Evolutionary conservation across 2,797 vertebrate species (phyloP), one percentile per base, ranked within the genome.

Genomic region (Pygocentrus nattereri): DNA sequence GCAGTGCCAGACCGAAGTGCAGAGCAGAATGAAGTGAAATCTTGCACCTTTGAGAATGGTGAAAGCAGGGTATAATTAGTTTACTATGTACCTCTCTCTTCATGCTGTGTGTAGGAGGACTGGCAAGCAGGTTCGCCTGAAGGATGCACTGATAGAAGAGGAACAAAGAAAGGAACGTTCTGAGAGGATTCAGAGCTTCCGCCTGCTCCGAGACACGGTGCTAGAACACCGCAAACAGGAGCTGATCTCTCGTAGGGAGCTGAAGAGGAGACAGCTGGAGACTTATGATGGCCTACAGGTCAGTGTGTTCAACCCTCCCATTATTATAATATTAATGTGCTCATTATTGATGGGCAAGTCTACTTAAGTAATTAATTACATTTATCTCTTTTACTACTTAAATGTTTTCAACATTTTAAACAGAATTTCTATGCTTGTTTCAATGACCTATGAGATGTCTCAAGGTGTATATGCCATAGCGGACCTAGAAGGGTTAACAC

Each of bases 261-360:
- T 95, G 67, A 96, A 95, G 87, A 88, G 89, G 68, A 85, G 71
- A 67, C 89, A 95, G 78, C 78, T 95, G 78, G 89, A 94, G 76
- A 94, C 89, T 83, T 96, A 95, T 69, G 89, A 94, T 30, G 88
- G 90, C 70, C 89, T 97, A 84, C 93, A 95, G 94, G 97, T 98
- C 89, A 90, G 92, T 77, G 13, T 6, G 6, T 30, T 58, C 10
- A 31, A 31, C 30, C 1, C 6, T 31, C 30, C 56, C 2, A 58
- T 23, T 58, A n/a, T 25, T 8, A 38, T 38, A 10, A 56, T 21
- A 56, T 56, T 8, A 56, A 56, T 23, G 54, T 56, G 54, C 18
- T 19, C n/a, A 56, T 56, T 0, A 56, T 21, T 56, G 7, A n/a
- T n/a, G n/a, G 10, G 8, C 7, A 23, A 10, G 54, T 23, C 1